Base-by-base conservation (phyloP, 2,888 invertebrate species). In the Encarsia formosa region DNA sequence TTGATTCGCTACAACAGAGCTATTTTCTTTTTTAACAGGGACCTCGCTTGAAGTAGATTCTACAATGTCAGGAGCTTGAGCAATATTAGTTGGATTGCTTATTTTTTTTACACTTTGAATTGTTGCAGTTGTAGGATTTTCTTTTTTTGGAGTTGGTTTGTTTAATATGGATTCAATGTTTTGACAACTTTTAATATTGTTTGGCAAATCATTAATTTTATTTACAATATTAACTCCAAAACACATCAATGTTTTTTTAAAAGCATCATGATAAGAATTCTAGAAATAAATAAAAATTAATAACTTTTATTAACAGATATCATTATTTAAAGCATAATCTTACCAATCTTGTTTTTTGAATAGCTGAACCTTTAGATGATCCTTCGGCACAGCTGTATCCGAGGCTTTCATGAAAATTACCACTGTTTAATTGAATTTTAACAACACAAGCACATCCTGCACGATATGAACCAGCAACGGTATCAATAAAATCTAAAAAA, bases 401-500 rank as follows among this genome's bases (percentile, higher is more conserved):
- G 13, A 59, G 20, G n/a, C 45, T 54, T 56, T 61, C 61, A 35
- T 61, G 61, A 44, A 56, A 57, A 11, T 34, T 52, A 20, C 61
- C 61, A 54, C 58, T 42, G 9, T 37, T 38, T 3, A 60, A 40
- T 41, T 59, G 57, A 15, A 61, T 46, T 53, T 42, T 60, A 4
- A 61, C 54, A 31, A 52, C 51, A 15, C 60, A 34, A 22, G 47
- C 52, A 52, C 61, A 61, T 15, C 61, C 61, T 15, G 50, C 58
- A 5, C 54, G 46, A 41, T 54, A 59, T 48, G 59, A 59, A n/a
- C 57, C 58, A 19, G 31, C 16, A 8, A 45, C 20, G 23, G 51
- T 53, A 19, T 61, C 61, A 20, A 54, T 45, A 48, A 55, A 61
- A 54, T 61, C 61, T 61, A 47, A 15, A 50, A 49, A 42, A 37